Evolutionary conservation across 2,888 invertebrate species (phyloP).

Genomic region (Eumerus sabulonum): DNA sequence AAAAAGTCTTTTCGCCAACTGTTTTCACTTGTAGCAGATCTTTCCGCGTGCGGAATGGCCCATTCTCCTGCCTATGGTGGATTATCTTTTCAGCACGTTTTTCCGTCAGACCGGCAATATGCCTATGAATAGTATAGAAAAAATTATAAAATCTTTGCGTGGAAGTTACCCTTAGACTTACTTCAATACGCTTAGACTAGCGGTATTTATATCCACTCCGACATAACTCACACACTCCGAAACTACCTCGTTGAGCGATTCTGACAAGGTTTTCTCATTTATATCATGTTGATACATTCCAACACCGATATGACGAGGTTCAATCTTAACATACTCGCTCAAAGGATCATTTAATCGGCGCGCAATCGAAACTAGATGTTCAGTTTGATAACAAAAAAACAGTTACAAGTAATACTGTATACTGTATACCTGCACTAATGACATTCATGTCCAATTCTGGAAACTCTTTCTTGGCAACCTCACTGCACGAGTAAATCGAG

Average conservation of each 20-base stretch:
- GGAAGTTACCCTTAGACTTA: conserved; percentile 74
- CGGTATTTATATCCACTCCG: conserved; percentile 94
- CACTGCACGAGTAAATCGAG: conserved; percentile 94
- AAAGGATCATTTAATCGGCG: conserved; percentile 94
- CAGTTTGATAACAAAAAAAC: too few relatives aligned
- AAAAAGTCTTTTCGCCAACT: conserved; percentile 90
- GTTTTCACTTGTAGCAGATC: conserved; percentile 88
- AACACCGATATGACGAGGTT: conserved; percentile 94
- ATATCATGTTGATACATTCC: conserved; percentile 98
- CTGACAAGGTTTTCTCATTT: conserved; percentile 86
- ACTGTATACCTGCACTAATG: conserved; percentile 84
- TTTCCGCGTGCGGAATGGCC: conserved; percentile 85
- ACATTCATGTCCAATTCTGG: conserved; percentile 90
- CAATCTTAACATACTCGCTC: conserved; percentile 94
- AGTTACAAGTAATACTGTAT: too few relatives aligned
- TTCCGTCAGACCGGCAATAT: conserved; percentile 90
- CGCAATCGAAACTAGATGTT: conserved; percentile 86
- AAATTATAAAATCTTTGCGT: too few relatives aligned
- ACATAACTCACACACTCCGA: conserved; percentile 96
- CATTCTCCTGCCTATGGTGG: conserved; percentile 85
- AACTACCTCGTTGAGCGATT: conserved; percentile 88
- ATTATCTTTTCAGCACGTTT: conserved; percentile 89
- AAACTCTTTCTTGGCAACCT: conserved; percentile 91
- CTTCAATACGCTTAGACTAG: conserved; percentile 90
- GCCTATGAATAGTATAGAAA: conserved; percentile 79